Evolutionary conservation across 2,113 vertebrate species (phyloP).

Genomic region (Oreochromis spilurus): DNA sequence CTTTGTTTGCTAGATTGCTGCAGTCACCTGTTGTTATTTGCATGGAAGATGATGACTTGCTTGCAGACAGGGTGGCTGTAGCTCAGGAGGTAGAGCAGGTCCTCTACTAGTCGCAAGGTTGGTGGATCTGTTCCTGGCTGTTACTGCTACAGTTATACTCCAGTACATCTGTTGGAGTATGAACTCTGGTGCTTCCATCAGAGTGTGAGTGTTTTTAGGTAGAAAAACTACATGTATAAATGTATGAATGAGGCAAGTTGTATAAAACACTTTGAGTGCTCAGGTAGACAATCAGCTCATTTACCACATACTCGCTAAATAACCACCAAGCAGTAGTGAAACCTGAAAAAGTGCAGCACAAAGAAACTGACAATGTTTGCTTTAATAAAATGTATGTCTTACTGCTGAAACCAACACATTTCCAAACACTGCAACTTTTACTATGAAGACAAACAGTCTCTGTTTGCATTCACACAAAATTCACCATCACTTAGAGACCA

Average conservation of each 20-base stretch:
- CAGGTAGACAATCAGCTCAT: not conserved
- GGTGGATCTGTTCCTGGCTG: not conserved
- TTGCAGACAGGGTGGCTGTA: not conserved
- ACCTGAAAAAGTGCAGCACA: not conserved
- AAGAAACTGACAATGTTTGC: not conserved
- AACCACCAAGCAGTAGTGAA: not conserved
- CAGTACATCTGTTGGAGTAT: not conserved
- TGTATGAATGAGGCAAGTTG: not conserved
- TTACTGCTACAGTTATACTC: not conserved
- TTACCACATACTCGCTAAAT: not conserved
- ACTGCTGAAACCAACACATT: not conserved
- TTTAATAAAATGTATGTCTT: not conserved
- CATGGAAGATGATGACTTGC: not conserved
- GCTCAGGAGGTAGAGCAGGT: not conserved
- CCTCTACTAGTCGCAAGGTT: not conserved
- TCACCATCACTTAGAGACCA: not conserved
- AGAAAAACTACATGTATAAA: not conserved
- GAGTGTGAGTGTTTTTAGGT: not conserved
- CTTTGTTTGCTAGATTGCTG: not conserved
- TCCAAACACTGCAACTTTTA: not conserved
- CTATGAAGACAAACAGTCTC: not conserved
- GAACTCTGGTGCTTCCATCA: not conserved
- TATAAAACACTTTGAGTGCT: not conserved
- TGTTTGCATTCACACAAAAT: not conserved
- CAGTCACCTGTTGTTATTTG: not conserved